These are phyloP conservation scores for Trichopoda pennipes DNA, from an alignment of 2,888 invertebrate genomes.

Conservation along the genomic window DNA sequence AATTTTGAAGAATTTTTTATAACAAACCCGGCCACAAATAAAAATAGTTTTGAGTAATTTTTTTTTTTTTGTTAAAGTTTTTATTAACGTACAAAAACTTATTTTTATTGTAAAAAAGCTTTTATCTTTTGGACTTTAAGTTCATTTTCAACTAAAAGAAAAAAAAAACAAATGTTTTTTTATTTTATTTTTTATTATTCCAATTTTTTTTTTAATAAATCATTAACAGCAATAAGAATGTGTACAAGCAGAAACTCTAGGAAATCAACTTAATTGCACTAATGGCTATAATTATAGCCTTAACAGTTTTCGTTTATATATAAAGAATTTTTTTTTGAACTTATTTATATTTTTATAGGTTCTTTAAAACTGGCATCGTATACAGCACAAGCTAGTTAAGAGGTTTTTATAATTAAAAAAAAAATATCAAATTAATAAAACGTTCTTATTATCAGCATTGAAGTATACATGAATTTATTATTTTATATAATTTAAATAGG, in stretches of 20 bases:
- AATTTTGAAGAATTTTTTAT: conserved; percentile 79
- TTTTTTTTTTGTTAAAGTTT: conserved; percentile 5
- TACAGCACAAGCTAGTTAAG: conserved; percentile 41
- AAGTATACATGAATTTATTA: neutral
- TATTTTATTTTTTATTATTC: too few species aligned
- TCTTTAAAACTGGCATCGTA: conserved; percentile 48
- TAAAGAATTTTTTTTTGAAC: neutral
- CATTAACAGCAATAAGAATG: neutral
- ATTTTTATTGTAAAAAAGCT: conserved; percentile 26
- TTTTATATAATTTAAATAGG: too few species aligned
- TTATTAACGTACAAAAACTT: neutral
- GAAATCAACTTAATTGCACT: conserved; percentile 57
- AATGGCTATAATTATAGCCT: conserved; percentile 39
- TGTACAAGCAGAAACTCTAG: neutral
- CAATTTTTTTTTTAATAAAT: neutral
- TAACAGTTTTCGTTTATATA: conserved; percentile 18
- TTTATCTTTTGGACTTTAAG: conserved; percentile 12
- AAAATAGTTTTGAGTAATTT: conserved; percentile 40
- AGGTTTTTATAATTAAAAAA: conserved; percentile 31
- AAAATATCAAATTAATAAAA: conserved; percentile 30
- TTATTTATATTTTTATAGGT: too few species aligned
- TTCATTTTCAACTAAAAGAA: conserved; percentile 49
- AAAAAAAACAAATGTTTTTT: conserved; percentile 19
- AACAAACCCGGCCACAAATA: conserved; percentile 59
- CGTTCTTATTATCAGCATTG: conserved; percentile 12